phyloP scores from a whole-genome alignment of 64 coral and sea anemone species.

The Pachyseris speciosa region DNA sequence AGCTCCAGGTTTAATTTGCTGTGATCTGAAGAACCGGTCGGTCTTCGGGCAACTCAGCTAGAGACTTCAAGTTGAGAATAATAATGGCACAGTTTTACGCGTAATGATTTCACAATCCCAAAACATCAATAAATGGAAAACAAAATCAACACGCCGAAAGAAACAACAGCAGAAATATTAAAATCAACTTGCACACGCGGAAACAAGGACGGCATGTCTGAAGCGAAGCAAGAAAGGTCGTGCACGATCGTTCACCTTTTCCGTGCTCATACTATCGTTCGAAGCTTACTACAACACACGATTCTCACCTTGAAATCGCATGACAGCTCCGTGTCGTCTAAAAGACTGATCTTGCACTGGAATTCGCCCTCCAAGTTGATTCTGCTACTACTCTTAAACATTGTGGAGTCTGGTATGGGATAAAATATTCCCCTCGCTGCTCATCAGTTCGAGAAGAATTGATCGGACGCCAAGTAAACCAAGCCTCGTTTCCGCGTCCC shows the following conservation, averaged over 20 bases:
- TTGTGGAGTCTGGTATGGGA: conserved; percentile 4
- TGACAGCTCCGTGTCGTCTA: conserved; percentile 95
- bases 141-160: neutral
- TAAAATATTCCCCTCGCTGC: neutral
- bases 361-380: conserved; percentile 93
- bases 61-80: neutral
- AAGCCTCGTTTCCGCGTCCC: conserved; percentile 20
- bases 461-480: conserved; percentile 33
- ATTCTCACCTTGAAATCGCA: conserved; percentile 98
- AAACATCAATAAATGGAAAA: neutral
- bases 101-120: neutral
- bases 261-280: neutral
- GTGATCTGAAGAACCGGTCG: neutral
- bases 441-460: neutral
- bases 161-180: neutral
- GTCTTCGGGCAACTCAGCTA: neutral
- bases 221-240: neutral
- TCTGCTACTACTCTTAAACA: conserved; percentile 88
- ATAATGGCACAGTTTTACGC: neutral
- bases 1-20: neutral
- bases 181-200: neutral
- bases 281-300: neutral
- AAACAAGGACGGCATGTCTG: neutral
- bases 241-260: neutral
- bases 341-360: conserved; percentile 92